Base-by-base conservation (phyloP, 2,113 vertebrate species). In the Camelus bactrianus region DNA sequence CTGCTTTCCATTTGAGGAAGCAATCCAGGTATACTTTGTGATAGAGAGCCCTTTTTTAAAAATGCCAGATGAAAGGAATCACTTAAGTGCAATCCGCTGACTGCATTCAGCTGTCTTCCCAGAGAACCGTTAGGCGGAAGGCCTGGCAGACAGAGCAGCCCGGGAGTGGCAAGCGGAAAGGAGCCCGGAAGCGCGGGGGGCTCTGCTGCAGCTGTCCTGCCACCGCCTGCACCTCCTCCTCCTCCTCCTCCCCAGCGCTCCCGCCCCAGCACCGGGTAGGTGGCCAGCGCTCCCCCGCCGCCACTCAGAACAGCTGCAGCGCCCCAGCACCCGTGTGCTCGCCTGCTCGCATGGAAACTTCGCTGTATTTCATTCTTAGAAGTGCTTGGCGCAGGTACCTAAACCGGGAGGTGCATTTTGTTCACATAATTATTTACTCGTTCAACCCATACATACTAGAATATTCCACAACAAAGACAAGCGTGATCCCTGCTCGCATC, bases 291-390 rank as follows among this genome's bases (percentile, higher is more conserved):
- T 38, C 54, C 48, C 13, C 2, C 3, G 6, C 8, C 2, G n/a
- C 6, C 22, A 6, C n/a, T 69, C 1, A 2, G 65, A 54, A 30
- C n/a, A 50, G n/a, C 2, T 28, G 48, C 24, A 3, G 26, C 2
- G 7, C 17, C 28, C 28, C 11, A 3, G 5, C 9, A 10, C 15
- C 70, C 16, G 8, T 56, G 8, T 15, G 12, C 35, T 22, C 22
- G 60, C 12, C 5, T 82, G 77, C 42, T 20, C 67, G 50, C 58
- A 24, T 2, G n/a, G 58, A 76, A 76, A 80, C n/a, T 22, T 48
- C 20, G 19, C 48, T 72, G 17, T 3, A 32, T 17, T 2, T 77
- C 52, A 19, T 38, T 35, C 54, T 54, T 54, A 7, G 28, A 67
- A 28, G 17, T 46, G 8, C 14, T 46, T 60, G 10, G 10, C n/a